Evolutionary conservation across 2,888 invertebrate genomes (phyloP).

Genomic region (Hybos culiciformis): DNA sequence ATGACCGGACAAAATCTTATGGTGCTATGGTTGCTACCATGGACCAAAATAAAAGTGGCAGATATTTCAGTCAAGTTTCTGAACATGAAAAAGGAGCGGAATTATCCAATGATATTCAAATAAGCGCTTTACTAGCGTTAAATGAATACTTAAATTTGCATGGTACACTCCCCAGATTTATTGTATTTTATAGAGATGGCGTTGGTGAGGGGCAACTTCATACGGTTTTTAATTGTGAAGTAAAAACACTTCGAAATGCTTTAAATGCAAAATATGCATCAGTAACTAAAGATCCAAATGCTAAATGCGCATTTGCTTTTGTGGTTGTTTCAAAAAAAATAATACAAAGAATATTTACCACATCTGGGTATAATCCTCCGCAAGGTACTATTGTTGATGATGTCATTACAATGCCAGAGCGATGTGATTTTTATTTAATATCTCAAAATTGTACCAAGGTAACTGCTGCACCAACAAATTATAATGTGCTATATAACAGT

Average conservation of each 20-base stretch:
- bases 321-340: constrained; percentile 83
- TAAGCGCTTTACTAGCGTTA: constrained; percentile 40
- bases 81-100: constrained; percentile 66
- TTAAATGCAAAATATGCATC: constrained; percentile 44
- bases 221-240: constrained; percentile 64
- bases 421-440: constrained; percentile 82
- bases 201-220: constrained; percentile 86
- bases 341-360: constrained; percentile 58
- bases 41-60: constrained; percentile 41
- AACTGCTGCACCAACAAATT: constrained; percentile 81
- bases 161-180: constrained; percentile 47
- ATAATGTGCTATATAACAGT: constrained; percentile 70
- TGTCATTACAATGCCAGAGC: constrained; percentile 64
- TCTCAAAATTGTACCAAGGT: constrained; percentile 79
- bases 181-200: constrained; percentile 82
- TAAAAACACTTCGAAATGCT: constrained; percentile 43
- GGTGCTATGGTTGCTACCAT: constrained; percentile 71
- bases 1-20: constrained; percentile 46
- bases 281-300: constrained; percentile 31
- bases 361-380: constrained; percentile 48
- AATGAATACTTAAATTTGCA: constrained; percentile 23
- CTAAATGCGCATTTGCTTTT: constrained; percentile 47
- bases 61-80: constrained; percentile 59
- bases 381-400: constrained; percentile 84
- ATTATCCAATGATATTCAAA: constrained; percentile 54